phyloP scores from a whole-genome alignment of 2,797 vertebrate genomes.

The Aldrovandia affinis region DNA sequence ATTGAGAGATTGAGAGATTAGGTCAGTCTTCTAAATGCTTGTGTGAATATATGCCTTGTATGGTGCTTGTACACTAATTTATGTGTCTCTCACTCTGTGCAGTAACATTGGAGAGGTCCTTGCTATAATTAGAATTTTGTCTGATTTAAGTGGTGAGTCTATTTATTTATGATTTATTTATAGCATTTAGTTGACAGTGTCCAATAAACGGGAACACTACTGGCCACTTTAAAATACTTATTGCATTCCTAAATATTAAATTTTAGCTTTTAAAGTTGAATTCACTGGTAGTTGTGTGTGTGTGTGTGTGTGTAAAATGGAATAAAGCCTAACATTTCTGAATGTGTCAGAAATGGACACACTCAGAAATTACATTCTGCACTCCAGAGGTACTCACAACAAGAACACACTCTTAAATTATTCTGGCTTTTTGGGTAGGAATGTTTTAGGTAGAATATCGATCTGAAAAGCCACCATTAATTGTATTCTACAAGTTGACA shows the following conservation, averaged over 20 bases:
- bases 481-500: slow-evolving; percentile 1
- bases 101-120: background rate
- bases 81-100: background rate
- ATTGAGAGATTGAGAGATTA: no score
- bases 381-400: background rate
- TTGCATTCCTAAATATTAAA: background rate
- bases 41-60: background rate
- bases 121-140: background rate
- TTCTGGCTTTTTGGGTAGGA: background rate
- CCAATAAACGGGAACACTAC: background rate
- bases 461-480: slow-evolving; percentile 4
- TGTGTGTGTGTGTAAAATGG: background rate
- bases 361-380: background rate
- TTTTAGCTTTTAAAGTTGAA: background rate
- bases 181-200: background rate
- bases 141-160: background rate
- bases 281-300: background rate
- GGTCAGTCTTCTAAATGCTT: no score
- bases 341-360: no score
- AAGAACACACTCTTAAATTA: background rate
- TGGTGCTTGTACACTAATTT: background rate
- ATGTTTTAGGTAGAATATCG: background rate
- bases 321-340: background rate
- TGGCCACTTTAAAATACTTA: background rate
- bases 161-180: background rate